A percentile compares a stretch with the other conserved stretches of the same genome.
phyloP scores from a whole-genome alignment of 2,797 vertebrate species.

The Champsocephalus gunnari region DNA sequence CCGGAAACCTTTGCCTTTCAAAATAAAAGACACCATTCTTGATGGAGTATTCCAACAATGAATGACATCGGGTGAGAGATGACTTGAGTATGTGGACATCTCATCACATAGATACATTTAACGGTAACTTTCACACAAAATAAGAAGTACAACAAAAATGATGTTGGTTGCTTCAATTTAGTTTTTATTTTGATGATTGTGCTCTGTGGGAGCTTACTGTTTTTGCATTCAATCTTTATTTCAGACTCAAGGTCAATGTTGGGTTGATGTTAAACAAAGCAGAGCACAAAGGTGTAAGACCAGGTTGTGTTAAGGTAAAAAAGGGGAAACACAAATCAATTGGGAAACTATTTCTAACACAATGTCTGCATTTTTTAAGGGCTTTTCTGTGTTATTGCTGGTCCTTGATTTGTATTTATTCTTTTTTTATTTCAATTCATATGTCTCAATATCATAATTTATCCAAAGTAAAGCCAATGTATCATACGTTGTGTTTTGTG shows the following conservation, averaged over 20 bases:
- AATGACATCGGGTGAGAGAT: neutral
- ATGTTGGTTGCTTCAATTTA: neutral
- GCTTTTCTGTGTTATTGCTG: too few relatives aligned
- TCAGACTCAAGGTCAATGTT: too few relatives aligned
- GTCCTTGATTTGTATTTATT: too few relatives aligned
- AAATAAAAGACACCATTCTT: conserved; percentile 21
- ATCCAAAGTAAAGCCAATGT: too few relatives aligned
- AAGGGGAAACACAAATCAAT: neutral
- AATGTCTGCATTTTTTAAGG: neutral
- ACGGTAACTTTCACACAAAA: neutral
- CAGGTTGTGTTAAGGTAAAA: neutral
- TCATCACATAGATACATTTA: neutral
- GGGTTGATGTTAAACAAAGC: neutral
- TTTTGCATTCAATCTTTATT: neutral
- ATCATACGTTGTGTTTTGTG: too few relatives aligned
- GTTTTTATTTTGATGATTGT: too few relatives aligned
- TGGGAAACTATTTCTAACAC: neutral
- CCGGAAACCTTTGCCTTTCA: conserved; percentile 29
- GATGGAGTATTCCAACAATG: neutral
- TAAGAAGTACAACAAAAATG: neutral
- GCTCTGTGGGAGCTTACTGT: neutral
- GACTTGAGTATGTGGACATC: neutral
- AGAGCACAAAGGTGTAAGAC: neutral
- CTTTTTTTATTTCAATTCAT: too few relatives aligned
- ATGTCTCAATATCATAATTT: too few relatives aligned